Percentiles rank a stretch among this genome's conserved stretches.
phyloP scores from a whole-genome alignment of 2,888 invertebrate species.

The Cosmopolites sordidus region DNA sequence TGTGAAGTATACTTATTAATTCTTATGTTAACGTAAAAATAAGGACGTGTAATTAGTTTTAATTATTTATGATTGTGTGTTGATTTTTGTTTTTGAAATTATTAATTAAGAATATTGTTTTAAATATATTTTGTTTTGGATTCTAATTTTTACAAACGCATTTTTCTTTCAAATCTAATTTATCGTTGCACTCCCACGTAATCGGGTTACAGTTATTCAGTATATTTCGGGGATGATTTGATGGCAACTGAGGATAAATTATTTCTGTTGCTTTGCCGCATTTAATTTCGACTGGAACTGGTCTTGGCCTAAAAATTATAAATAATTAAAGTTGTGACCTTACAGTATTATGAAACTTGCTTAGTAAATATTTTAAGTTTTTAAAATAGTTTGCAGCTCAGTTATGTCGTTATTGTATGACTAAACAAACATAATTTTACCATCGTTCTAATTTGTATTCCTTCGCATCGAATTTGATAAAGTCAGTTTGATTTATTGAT shows the following conservation, averaged over 20 bases:
- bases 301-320: constrained; percentile 20
- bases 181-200: constrained; percentile 32
- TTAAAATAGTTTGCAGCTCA: too few species aligned
- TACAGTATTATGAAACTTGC: too few species aligned
- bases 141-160: constrained; percentile 5
- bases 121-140: constrained; percentile 8
- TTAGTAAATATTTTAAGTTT: too few species aligned
- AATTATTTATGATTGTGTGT: constrained; percentile 3
- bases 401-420: not conserved
- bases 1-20: too few species aligned
- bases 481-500: constrained; percentile 47
- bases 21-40: not conserved
- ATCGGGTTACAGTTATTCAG: constrained; percentile 31
- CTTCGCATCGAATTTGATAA: constrained; percentile 44
- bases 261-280: constrained; percentile 17
- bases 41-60: constrained; percentile 6
- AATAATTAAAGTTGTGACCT: too few species aligned
- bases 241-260: constrained; percentile 17
- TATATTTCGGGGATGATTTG: constrained; percentile 26
- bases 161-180: not conserved
- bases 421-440: constrained; percentile 1
- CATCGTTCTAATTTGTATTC: constrained; percentile 40
- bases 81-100: constrained; percentile 8
- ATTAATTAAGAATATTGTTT: constrained; percentile 1
- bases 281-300: constrained; percentile 23